Percentiles rank a stretch among this genome's conserved stretches.
Conservation (phyloP, 2,113 vertebrate genomes). For the Benitochromis conjunctus region DNA sequence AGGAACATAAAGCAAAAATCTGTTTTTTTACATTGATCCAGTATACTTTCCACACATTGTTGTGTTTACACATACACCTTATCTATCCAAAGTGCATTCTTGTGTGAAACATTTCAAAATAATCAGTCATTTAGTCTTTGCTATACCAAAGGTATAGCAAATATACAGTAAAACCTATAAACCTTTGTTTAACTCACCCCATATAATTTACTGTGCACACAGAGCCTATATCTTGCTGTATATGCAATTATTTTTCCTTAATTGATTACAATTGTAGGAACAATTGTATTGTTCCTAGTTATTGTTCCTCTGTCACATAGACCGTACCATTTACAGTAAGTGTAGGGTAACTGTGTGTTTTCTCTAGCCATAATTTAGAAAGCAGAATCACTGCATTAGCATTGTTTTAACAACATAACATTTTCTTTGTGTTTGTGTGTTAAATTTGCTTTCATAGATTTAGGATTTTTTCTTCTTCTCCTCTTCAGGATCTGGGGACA, state of each 20-base stretch:
- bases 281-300: neutral
- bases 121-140: no score
- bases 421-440: neutral
- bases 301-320: neutral
- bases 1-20: no score
- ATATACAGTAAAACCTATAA: no score
- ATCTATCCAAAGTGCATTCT: no score
- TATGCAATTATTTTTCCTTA: neutral
- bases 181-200: no score
- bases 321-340: neutral
- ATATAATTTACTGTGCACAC: no score
- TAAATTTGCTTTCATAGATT: neutral
- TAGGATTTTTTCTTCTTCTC: neutral
- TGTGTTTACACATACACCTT: no score
- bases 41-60: no score
- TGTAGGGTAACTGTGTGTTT: neutral
- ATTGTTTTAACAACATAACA: neutral
- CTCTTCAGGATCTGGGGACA: constrained; percentile 81
- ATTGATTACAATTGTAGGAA: neutral
- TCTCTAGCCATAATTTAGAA: neutral
- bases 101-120: no score
- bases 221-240: neutral
- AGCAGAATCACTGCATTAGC: neutral
- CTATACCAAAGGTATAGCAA: no score
- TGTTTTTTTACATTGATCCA: no score